phyloP scores from a whole-genome alignment of 2,888 invertebrate genomes.

The Catocala sponsa region DNA sequence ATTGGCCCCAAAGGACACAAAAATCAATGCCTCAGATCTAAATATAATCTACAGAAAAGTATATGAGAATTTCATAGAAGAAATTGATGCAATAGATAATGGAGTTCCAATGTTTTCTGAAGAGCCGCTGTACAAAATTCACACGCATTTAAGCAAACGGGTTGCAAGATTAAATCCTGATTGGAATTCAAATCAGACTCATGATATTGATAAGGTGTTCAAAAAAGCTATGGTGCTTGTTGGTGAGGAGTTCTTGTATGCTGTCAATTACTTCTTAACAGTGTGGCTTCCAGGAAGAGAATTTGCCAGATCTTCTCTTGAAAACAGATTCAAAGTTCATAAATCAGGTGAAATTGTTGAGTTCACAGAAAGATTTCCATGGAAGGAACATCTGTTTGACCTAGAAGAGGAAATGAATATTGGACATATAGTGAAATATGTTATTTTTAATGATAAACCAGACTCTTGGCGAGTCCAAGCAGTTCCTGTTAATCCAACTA shows the following conservation, averaged over 20 bases:
- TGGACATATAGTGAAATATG: slow-evolving; percentile 90
- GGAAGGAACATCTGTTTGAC: slow-evolving; percentile 96
- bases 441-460: slow-evolving; percentile 90
- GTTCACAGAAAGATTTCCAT: slow-evolving; percentile 92
- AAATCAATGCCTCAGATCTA: slow-evolving; percentile 82
- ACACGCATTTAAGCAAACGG: slow-evolving; percentile 92
- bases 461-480: slow-evolving; percentile 94
- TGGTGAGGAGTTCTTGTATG: slow-evolving; percentile 93
- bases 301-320: slow-evolving; percentile 92
- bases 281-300: slow-evolving; percentile 96
- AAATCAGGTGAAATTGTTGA: slow-evolving; percentile 94
- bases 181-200: slow-evolving; percentile 91
- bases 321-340: slow-evolving; percentile 90
- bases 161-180: slow-evolving; percentile 93
- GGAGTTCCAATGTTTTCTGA: slow-evolving; percentile 95
- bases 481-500: slow-evolving; percentile 91
- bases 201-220: slow-evolving; percentile 90
- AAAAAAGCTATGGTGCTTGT: slow-evolving; percentile 92
- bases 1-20: slow-evolving; percentile 78
- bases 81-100: slow-evolving; percentile 99
- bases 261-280: slow-evolving; percentile 89
- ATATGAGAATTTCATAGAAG: slow-evolving; percentile 96
- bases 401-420: slow-evolving; percentile 93
- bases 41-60: slow-evolving; percentile 90
- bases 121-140: slow-evolving; percentile 92